Evolutionary conservation across 2,888 invertebrate genomes (phyloP), one percentile per base, ranked within the genome.

Genomic region (Microctonus hyperodae): DNA sequence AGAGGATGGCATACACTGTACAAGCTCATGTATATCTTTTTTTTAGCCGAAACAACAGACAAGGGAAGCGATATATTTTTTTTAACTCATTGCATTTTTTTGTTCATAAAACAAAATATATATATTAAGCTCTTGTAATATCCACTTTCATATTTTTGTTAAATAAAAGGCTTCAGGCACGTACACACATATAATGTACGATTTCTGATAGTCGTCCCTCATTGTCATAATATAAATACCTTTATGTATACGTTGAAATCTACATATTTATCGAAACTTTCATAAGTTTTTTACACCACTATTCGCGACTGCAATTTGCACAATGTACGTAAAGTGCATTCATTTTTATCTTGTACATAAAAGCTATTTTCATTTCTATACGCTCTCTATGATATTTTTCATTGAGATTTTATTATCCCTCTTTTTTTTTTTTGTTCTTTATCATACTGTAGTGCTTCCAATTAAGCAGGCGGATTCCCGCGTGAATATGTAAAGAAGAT

Each of bases 61-160:
- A 44, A 22, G 31, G 28, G 55, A 60, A 56, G 28, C 40, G 59
- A 23, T 58, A 48, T 44, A 23, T 51, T 62, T 56, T 63, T 63
- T 65, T 63, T 61, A 58, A 58, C 25, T 58, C 55, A 64, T 59
- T 28, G 51, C 68, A 48, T 40, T 56, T 63, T 58, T 58, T 53
- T 57, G 66, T 69, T 61, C 67, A 66, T 68, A 55, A 56, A 50
- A 10, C 23, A 50, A 40, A 40, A 55, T 37, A 63, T 55, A 63
- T 55, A 28, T 40, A 55, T 35, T 20, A 51, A 51, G 20, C 51
- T 28, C 57, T 57, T 23, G 16, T 64, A 48, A 16, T 22, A 55
- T 23, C 25, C 20, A 23, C 31, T 16, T 60, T 25, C 48, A 60
- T 65, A 9, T 55, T 9, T 57, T 22, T 57, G 25, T 31, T 23